Base-by-base conservation (phyloP, 2,113 vertebrate species). In the Oreochromis tanganicae region DNA sequence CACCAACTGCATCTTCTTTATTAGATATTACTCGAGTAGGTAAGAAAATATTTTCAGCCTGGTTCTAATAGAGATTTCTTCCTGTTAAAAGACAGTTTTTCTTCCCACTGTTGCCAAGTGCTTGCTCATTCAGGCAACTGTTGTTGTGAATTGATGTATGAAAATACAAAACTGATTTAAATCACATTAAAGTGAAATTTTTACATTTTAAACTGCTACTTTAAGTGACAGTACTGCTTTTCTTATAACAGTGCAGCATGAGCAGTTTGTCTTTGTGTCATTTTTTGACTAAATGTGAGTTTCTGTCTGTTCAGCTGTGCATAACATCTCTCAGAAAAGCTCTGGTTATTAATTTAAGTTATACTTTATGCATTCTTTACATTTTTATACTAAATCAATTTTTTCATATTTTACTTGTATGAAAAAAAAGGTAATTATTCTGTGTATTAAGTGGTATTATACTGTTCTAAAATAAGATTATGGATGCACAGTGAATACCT, bases 371-470 rank as follows among this genome's bases (percentile, higher is more conserved):
- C 8, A 50, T 11, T 54, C 27, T 27, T 27, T 48, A 48, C 16
- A 4, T 63, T 63, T 34, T 63, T 7, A 66, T 19, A 61, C 29
- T 10, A 61, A 61, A 61, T 61, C 29, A 4, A 6, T 16, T 9
- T 46, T 63, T 24, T 46, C 13, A 79, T 8, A 12, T 19, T 48
- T 46, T 34, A 5, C 38, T 66, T 19, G 9, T 21, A 68, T 68
- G 63, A 68, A 41, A 41, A 43, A 68, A 41, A 41, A 43, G 43
- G n/a, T 71, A n/a, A 24, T 21, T 68, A 24, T 24, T 43, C 36
- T 2, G 46, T 66, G 63, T 14, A 36, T 75, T 34, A 32, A 19
- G 32, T 8, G 48, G 10, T 50, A 1, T 46, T 0, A 13, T 24
- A 24, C 36, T 0, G 4, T 29, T 75, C 66, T 6, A 71, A 80